These are phyloP conservation scores for Apolygus lucorum DNA, from an alignment of 1,140 invertebrate species.

Conservation along the genomic window DNA sequence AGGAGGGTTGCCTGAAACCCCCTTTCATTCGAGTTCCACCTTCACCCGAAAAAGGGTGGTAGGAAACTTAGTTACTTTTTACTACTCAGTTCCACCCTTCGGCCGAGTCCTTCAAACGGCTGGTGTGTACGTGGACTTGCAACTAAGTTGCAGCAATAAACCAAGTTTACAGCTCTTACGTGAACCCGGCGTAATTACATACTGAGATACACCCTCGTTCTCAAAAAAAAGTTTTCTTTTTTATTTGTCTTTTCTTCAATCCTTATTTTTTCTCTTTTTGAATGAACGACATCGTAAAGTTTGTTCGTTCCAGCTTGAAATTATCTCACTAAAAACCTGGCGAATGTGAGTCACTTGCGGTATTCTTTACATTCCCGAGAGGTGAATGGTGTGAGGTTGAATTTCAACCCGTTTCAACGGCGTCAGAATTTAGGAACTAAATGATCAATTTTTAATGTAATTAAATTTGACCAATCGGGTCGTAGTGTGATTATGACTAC, in stretches of 20 bases:
- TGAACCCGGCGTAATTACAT: constrained; percentile 14
- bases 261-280: not conserved
- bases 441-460: too few relatives aligned
- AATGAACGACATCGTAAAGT: constrained; percentile 1
- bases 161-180: constrained; percentile 11
- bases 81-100: not conserved
- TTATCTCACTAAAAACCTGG: not conserved
- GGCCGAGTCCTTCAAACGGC: not conserved
- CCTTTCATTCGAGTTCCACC: too few relatives aligned
- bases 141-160: constrained; percentile 15
- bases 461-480: too few relatives aligned
- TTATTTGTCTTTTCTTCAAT: not conserved
- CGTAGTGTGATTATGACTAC: too few relatives aligned
- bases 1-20: too few relatives aligned
- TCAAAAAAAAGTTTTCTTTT: constrained; percentile 3
- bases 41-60: too few relatives aligned
- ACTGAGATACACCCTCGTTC: constrained; percentile 9
- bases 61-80: constrained; percentile 12
- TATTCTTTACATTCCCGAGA: too few relatives aligned
- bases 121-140: constrained; percentile 9
- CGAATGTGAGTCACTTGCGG: too few relatives aligned
- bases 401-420: too few relatives aligned
- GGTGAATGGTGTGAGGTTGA: too few relatives aligned
- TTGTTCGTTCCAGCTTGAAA: not conserved
- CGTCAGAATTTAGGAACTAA: too few relatives aligned